Evolutionary conservation across 2,797 vertebrate genomes (phyloP).

Genomic region (Siniperca undulata): DNA sequence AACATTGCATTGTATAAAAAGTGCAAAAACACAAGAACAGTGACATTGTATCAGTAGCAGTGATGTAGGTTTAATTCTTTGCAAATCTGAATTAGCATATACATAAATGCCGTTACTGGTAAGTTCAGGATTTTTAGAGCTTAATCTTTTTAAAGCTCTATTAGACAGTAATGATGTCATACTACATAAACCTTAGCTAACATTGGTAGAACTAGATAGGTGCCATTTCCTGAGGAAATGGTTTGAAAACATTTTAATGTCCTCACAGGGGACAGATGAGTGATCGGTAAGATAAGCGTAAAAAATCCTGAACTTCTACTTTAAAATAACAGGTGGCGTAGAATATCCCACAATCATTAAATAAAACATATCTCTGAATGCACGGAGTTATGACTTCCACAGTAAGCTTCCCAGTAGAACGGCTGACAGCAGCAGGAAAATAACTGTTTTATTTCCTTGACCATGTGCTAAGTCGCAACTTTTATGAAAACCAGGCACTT

Average conservation of each 20-base stretch:
- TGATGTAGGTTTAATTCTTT: not conserved
- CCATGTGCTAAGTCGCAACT: slow-evolving; percentile 37
- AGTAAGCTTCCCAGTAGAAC: slow-evolving; percentile 6
- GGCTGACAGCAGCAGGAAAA: slow-evolving; percentile 48
- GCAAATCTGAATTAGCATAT: not conserved
- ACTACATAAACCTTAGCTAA: not conserved
- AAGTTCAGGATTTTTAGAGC: not conserved
- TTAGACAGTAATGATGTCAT: not conserved
- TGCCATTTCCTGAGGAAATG: slow-evolving; percentile 24
- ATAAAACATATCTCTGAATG: slow-evolving; percentile 26
- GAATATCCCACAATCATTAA: slow-evolving; percentile 20
- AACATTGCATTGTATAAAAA: not conserved
- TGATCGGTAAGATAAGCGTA: not conserved
- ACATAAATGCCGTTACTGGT: not conserved
- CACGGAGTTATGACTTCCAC: slow-evolving; percentile 10
- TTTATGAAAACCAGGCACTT: slow-evolving; percentile 24
- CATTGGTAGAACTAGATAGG: slow-evolving; percentile 4
- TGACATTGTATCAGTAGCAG: not conserved
- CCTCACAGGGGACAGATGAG: not conserved
- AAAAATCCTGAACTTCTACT: slow-evolving; percentile 23
- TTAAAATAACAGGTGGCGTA: not conserved
- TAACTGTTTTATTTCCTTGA: slow-evolving; percentile 34
- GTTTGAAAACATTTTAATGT: not conserved
- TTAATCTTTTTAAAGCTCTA: slow-evolving; percentile 1
- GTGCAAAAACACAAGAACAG: not conserved